A percentile compares a stretch with the other conserved stretches of the same genome.
Evolutionary conservation across 2,888 invertebrate species (phyloP).

Genomic region (Drepana falcataria): DNA sequence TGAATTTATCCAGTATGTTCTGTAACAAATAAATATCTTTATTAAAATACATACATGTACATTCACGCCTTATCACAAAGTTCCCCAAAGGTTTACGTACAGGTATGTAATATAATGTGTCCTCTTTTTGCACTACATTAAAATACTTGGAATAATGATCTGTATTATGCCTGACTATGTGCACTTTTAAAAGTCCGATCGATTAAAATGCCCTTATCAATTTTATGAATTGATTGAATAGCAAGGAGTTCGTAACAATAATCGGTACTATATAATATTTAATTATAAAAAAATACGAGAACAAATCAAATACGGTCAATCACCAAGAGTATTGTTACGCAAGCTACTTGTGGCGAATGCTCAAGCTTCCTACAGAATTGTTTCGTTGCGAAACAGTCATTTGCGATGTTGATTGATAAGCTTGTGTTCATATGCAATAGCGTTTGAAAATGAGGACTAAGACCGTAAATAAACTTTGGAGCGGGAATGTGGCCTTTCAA

Average conservation of each 20-base stretch:
- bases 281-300: slow-evolving; percentile 12
- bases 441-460: slow-evolving; percentile 55
- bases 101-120: too few relatives aligned
- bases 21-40: slow-evolving; percentile 77
- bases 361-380: slow-evolving; percentile 22
- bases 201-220: too few relatives aligned
- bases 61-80: too few relatives aligned
- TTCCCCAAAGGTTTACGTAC: too few relatives aligned
- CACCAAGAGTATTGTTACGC: slow-evolving; percentile 29
- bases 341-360: slow-evolving; percentile 15
- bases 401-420: slow-evolving; percentile 25
- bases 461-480: slow-evolving; percentile 61
- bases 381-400: slow-evolving; percentile 20
- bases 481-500: slow-evolving; percentile 75
- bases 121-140: too few relatives aligned
- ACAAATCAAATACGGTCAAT: slow-evolving; percentile 21
- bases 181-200: too few relatives aligned
- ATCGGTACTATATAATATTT: slow-evolving; percentile 2
- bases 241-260: too few relatives aligned
- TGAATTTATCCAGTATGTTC: slow-evolving; percentile 98
- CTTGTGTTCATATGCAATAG: slow-evolving; percentile 33
- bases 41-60: slow-evolving; percentile 3
- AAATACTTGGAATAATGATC: too few relatives aligned
- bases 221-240: too few relatives aligned
- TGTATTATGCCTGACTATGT: too few relatives aligned